Evolutionary conservation across 2,113 vertebrate species (phyloP).

Genomic region (Solea senegalensis): DNA sequence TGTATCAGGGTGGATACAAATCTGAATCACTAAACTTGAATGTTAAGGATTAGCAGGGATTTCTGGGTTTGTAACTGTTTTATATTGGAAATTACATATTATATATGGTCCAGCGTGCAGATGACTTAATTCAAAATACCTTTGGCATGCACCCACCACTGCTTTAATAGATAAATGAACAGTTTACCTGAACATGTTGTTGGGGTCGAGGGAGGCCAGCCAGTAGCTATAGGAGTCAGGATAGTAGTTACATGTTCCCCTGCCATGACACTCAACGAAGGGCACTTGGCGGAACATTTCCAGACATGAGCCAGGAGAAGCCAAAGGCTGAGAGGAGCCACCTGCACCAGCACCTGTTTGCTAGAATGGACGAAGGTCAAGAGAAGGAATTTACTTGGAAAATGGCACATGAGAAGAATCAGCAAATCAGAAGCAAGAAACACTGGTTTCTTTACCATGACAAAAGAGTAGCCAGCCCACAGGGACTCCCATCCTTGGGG

Average conservation of each 20-base stretch:
- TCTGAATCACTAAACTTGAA: too few species aligned
- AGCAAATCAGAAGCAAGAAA: background rate
- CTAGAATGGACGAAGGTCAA: slow-evolving; percentile 64
- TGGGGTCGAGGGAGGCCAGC: slow-evolving; percentile 83
- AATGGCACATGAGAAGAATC: background rate
- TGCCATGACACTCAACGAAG: slow-evolving; percentile 90
- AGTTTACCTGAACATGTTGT: slow-evolving; percentile 88
- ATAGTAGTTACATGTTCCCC: slow-evolving; percentile 90
- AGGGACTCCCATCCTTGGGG: slow-evolving; percentile 88
- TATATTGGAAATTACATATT: too few species aligned
- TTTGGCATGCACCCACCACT: background rate
- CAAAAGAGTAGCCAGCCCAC: slow-evolving; percentile 93
- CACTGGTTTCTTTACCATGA: slow-evolving; percentile 84
- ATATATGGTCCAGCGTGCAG: too few species aligned
- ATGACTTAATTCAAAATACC: too few species aligned
- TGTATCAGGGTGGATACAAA: too few species aligned
- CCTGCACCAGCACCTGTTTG: slow-evolving; percentile 88
- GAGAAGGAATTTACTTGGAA: background rate
- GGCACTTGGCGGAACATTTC: slow-evolving; percentile 88
- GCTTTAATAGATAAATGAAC: background rate
- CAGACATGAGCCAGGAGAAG: slow-evolving; percentile 90
- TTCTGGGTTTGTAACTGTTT: too few species aligned
- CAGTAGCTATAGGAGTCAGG: slow-evolving; percentile 92
- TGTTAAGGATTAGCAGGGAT: too few species aligned
- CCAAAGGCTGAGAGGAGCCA: slow-evolving; percentile 88